Evolutionary conservation across 2,888 invertebrate species (phyloP).

Genomic region (Omphaloscelis lunosa): DNA sequence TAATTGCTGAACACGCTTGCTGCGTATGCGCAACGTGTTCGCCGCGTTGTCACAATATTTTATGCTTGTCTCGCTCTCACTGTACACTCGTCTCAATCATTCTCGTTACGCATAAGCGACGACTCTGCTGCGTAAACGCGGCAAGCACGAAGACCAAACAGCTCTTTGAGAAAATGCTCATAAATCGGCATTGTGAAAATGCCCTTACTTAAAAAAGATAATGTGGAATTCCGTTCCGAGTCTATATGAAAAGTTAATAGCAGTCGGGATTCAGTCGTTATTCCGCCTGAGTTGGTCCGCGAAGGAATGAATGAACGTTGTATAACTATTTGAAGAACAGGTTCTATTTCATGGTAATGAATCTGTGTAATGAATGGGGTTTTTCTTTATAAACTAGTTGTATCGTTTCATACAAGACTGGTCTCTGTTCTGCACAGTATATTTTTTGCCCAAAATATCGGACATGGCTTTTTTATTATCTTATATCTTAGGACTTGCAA

Average conservation of each 20-base stretch:
- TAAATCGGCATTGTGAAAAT: neutral
- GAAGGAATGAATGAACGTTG: constrained; percentile 63
- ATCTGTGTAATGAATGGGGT: constrained; percentile 11
- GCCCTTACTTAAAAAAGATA: constrained; percentile 25
- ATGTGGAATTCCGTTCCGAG: constrained; percentile 16
- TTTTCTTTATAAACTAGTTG: constrained; percentile 6
- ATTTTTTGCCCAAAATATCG: no score
- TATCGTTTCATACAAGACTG: constrained; percentile 1
- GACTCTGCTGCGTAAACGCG: neutral
- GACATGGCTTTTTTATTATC: no score
- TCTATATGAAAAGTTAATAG: constrained; percentile 53
- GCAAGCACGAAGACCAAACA: neutral
- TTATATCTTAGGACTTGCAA: no score
- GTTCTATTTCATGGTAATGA: constrained; percentile 1
- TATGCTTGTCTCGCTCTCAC: neutral
- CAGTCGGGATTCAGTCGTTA: constrained; percentile 50
- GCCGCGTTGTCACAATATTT: neutral
- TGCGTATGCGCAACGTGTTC: neutral
- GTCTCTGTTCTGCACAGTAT: no score
- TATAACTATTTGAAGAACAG: constrained; percentile 54
- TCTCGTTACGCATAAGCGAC: neutral
- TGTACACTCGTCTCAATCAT: neutral
- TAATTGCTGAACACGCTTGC: neutral
- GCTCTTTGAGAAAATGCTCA: neutral
- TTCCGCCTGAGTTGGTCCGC: constrained; percentile 54